These are phyloP conservation scores for Pangasius sanitwongsei DNA, from an alignment of 2,797 vertebrate species.

Conservation along the genomic window DNA sequence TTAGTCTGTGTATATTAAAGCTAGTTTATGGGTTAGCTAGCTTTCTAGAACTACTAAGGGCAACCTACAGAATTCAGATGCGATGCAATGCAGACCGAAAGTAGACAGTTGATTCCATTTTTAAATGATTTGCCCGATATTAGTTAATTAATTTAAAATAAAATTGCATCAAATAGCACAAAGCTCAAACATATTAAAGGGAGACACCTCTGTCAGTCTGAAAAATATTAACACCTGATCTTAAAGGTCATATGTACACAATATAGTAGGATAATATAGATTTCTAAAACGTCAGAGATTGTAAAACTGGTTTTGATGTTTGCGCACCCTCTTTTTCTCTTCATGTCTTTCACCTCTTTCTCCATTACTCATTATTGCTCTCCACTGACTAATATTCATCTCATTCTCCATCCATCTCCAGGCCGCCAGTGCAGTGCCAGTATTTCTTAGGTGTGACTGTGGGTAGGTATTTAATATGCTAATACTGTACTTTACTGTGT, in stretches of 20 bases:
- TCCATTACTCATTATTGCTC: slow-evolving; percentile 52
- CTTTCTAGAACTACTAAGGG: not conserved
- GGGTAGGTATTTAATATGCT: slow-evolving; percentile 71
- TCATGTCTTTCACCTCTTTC: slow-evolving; percentile 52
- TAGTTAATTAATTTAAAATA: not conserved
- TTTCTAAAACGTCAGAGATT: not conserved
- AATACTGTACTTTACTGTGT: not conserved
- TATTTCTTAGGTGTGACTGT: slow-evolving; percentile 79
- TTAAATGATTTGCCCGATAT: not conserved
- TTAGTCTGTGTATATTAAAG: not conserved
- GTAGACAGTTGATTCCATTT: not conserved
- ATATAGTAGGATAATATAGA: not conserved
- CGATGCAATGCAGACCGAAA: not conserved
- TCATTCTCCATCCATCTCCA: slow-evolving; percentile 80
- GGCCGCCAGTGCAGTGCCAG: slow-evolving; percentile 79
- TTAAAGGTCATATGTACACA: slow-evolving; percentile 15
- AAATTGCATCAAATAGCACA: not conserved
- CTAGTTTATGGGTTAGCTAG: not conserved
- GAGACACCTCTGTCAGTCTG: not conserved
- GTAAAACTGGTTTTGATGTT: slow-evolving; percentile 59
- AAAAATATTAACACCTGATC: not conserved
- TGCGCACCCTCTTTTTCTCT: slow-evolving; percentile 56
- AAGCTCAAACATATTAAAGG: not conserved
- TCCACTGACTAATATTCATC: slow-evolving; percentile 76
- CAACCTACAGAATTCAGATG: not conserved